phyloP scores from a whole-genome alignment of 2,113 vertebrate genomes.

The Melanotaenia duboulayi region DNA sequence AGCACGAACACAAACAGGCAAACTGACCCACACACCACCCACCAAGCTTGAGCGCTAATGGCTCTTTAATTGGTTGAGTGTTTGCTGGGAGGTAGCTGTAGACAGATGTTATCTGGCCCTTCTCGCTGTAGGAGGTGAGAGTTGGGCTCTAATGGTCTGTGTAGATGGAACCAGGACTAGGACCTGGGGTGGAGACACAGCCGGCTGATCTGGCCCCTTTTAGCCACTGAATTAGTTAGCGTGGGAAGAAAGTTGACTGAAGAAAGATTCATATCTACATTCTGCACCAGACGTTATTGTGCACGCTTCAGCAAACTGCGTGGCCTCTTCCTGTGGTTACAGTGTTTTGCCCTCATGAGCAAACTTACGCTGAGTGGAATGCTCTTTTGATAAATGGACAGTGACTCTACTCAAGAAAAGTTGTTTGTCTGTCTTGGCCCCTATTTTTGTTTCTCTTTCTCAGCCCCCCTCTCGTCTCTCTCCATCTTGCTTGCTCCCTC shows the following conservation, averaged over 20 bases:
- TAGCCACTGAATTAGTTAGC: conserved; percentile 69
- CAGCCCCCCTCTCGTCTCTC: conserved; percentile 29
- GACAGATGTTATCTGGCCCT: conserved; percentile 72
- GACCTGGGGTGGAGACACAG: conserved; percentile 40
- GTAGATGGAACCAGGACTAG: conserved; percentile 53
- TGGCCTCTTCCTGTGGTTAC: conserved; percentile 38
- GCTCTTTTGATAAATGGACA: conserved; percentile 63
- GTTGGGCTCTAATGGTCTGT: conserved; percentile 60
- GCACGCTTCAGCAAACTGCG: conserved; percentile 53
- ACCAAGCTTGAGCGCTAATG: conserved; percentile 65
- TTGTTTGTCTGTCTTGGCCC: conserved; percentile 53
- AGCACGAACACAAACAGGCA: conserved; percentile 40
- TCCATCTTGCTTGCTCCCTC: conserved; percentile 49
- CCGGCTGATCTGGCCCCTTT: conserved; percentile 63
- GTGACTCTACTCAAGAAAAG: conserved; percentile 54
- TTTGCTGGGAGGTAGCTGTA: conserved; percentile 62
- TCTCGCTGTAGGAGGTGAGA: conserved; percentile 63
- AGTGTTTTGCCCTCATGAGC: conserved; percentile 37
- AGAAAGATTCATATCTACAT: conserved; percentile 61
- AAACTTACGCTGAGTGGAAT: conserved; percentile 44
- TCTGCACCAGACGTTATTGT: conserved; percentile 35
- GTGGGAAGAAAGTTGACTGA: conserved; percentile 60
- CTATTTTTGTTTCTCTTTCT: conserved; percentile 59
- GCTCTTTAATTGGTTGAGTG: conserved; percentile 73
- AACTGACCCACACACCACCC: conserved; percentile 48